Conservation (phyloP, 1,140 invertebrate genomes). For the Magallana gigas region DNA sequence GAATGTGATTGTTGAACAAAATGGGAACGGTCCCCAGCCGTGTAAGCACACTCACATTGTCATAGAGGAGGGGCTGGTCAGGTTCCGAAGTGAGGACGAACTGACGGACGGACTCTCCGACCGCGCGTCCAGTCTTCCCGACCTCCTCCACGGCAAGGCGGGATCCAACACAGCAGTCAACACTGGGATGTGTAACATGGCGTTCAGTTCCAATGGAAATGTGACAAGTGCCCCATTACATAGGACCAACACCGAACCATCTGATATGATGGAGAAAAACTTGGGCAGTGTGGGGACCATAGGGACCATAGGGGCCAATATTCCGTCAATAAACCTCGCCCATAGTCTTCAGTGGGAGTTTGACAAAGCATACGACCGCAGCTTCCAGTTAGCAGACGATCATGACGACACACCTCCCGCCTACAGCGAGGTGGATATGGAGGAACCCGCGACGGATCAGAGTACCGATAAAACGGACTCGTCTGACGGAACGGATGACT, state of each 20-base stretch:
- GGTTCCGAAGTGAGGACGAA: conserved; percentile 53
- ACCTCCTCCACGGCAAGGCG: conserved; percentile 49
- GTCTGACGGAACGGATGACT: neutral
- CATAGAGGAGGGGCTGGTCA: conserved; percentile 53
- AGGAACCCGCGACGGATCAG: neutral
- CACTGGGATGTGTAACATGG: conserved; percentile 44
- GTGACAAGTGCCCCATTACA: neutral
- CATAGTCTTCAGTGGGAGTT: conserved; percentile 56
- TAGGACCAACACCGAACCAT: neutral
- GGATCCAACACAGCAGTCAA: neutral
- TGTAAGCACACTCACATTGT: conserved; percentile 49
- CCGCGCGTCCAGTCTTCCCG: conserved; percentile 52
- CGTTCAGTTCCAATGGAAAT: conserved; percentile 43
- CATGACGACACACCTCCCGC: neutral
- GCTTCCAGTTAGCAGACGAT: conserved; percentile 46
- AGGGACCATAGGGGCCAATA: conserved; percentile 40
- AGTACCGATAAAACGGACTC: neutral
- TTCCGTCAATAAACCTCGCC: conserved; percentile 54
- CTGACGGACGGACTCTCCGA: conserved; percentile 38
- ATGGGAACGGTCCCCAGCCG: conserved; percentile 40
- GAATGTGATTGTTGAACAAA: conserved; percentile 33
- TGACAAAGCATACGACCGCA: conserved; percentile 56
- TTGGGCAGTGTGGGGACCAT: conserved; percentile 50
- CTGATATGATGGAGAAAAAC: conserved; percentile 18
- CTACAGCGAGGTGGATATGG: neutral